Evolutionary conservation across 30 jellyfish, hydroid and myxozoan genomes (phyloP).

Genomic region (Aurelia sp.): DNA sequence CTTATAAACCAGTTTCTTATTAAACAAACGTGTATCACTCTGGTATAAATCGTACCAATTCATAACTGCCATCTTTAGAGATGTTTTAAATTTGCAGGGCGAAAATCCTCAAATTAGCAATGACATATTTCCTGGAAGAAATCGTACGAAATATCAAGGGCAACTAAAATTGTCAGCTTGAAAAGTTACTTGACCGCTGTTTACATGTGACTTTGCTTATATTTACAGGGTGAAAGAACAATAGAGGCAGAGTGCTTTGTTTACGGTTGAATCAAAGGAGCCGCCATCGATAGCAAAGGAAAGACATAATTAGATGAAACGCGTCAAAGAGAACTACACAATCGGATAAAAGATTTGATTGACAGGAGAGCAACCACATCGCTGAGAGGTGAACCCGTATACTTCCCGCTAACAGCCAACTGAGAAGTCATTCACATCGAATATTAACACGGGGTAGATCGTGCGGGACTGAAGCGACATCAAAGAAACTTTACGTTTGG

Average conservation of each 20-base stretch:
- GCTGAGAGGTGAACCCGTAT: constrained; percentile 42
- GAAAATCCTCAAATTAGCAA: too few species aligned
- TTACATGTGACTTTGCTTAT: constrained; percentile 2
- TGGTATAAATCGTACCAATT: too few species aligned
- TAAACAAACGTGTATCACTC: too few species aligned
- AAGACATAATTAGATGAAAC: constrained; percentile 61
- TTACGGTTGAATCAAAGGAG: constrained; percentile 26
- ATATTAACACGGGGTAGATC: constrained; percentile 8
- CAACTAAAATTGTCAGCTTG: neutral
- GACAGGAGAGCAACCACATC: constrained; percentile 69
- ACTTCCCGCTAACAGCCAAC: constrained; percentile 65
- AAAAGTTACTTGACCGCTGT: constrained; percentile 47
- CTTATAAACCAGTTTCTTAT: too few species aligned
- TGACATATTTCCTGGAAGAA: neutral
- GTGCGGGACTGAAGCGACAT: neutral
- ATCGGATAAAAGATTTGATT: constrained; percentile 61
- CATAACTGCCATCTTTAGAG: too few species aligned
- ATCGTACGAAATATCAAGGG: neutral
- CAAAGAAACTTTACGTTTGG: neutral
- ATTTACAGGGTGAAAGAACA: constrained; percentile 60
- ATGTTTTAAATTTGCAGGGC: too few species aligned
- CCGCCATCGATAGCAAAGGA: constrained; percentile 56
- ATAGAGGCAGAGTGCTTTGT: constrained; percentile 63
- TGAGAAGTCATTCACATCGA: constrained; percentile 42
- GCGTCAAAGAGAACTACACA: constrained; percentile 56